Conservation (phyloP, 2,113 vertebrate genomes). For the Poeciliopsis prolifica region DNA sequence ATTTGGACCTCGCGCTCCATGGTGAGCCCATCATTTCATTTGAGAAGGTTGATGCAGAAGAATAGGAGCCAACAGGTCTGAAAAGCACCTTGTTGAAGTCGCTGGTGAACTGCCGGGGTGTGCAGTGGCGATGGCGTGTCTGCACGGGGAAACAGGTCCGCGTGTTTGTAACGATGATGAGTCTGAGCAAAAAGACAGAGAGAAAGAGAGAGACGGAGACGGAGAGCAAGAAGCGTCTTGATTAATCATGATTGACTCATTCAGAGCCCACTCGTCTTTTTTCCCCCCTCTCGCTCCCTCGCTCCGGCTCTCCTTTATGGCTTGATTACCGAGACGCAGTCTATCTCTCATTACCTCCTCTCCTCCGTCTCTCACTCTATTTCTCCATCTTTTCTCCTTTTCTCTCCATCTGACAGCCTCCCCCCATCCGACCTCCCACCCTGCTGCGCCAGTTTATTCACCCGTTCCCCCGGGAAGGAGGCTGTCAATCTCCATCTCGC, state of each 20-base stretch:
- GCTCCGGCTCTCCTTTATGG: constrained; percentile 58
- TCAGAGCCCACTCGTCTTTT: constrained; percentile 71
- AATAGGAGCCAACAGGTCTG: neutral
- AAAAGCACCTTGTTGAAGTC: neutral
- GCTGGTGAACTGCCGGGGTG: neutral
- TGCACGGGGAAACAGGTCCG: constrained; percentile 6
- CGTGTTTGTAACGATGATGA: constrained; percentile 40
- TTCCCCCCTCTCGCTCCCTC: constrained; percentile 45
- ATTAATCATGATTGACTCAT: constrained; percentile 84
- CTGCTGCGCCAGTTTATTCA: constrained; percentile 66
- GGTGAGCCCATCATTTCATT: neutral
- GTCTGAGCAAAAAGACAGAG: constrained; percentile 34
- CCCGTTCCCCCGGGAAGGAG: constrained; percentile 63
- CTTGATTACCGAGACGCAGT: constrained; percentile 74
- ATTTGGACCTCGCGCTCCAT: neutral
- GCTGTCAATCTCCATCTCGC: constrained; percentile 69
- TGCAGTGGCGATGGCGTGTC: constrained; percentile 12
- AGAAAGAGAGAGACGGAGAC: constrained; percentile 36
- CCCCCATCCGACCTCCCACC: constrained; percentile 1
- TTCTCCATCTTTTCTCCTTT: constrained; percentile 27
- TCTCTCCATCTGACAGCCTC: constrained; percentile 24
- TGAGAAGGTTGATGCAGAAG: neutral
- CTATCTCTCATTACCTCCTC: constrained; percentile 63
- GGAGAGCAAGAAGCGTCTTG: constrained; percentile 70
- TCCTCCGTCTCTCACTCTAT: constrained; percentile 34